Base-by-base conservation (phyloP, 2,888 invertebrate species). In the Acronicta alni region DNA sequence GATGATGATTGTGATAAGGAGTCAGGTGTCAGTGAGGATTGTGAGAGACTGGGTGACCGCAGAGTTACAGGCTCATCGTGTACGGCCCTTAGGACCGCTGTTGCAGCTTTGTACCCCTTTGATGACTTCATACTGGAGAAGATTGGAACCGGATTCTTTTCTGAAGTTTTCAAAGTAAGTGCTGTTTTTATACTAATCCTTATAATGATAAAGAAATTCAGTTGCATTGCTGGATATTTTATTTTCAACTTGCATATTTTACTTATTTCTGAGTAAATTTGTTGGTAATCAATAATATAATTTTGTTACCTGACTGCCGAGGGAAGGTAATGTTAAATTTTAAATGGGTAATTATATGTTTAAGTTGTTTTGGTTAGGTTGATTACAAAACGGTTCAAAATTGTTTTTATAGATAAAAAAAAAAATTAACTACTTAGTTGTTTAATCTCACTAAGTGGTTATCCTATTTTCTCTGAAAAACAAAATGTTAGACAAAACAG, bases 121-220 rank as follows among this genome's bases (percentile, higher is more conserved):
- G 99, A 99, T 92, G 99, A 99, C 95, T 99, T 99, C 92, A 95
- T 96, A 75, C 96, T 97, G 88, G 98, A 98, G 92, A 98, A 98
- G 93, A 98, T 99, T 83, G 99, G 99, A 46, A 95, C 97, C 49
- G 99, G 99, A 70, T 99, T 99, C 94, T 99, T 99, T 95, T 99
- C 99, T 5, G 98, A 99, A 95, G 99, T 99, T 67, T 99, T 97
- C 94, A 99, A 99, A 97, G 99, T 99, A 94, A 95, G 96, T 91
- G 38, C 49, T 54, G 3, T 8, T 38, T 37, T 16, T 7, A 14
- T 39, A 44, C 0, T 3, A 0, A 0, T 35, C 35, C 2, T 35
- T n/a, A 3, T 37, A 17, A 0, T 16, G 37, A 26, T 32, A 46
- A 58, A n/a, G 17, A 32, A 6, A 38, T 32, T 41, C 4, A n/a